Base-by-base conservation (phyloP, 1,140 invertebrate genomes). In the Hylyphantes graminicola region DNA sequence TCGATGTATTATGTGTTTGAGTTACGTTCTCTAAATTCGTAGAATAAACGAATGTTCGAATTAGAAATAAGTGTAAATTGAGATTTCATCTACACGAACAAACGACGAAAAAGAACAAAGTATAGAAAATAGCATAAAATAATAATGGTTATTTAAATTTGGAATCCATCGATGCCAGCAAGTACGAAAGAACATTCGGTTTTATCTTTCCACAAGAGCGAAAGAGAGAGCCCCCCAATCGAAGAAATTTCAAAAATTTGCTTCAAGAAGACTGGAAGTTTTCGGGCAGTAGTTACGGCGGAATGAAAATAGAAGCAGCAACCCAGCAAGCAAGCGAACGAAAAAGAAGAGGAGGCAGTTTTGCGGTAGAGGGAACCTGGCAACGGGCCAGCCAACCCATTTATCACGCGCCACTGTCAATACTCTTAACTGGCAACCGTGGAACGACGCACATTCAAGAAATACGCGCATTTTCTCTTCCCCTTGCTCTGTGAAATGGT, bases 331-430 rank as follows among this genome's bases (percentile, higher is more conserved):
- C 35, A 35, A 35, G 79, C 67, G 67, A 81, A 53, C 68, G 79
- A 81, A 81, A 81, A 81, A 81, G 79, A 81, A 81, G 79, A 81
- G 55, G 68, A 81, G 55, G 68, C 79, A 81, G 79, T 81, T 35
- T 81, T 81, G 79, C 57, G 79, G 79, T 81, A 81, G 79, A 81
- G 76, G 76, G 76, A 81, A 81, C 79, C 68, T 81, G 65, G 79
- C 67, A 81, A 11, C 79, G 79, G 68, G 79, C 79, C 79, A 81
- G 79, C 35, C 79, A 70, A 81, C 68, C 79, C 79, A 81, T 81
- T 81, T 81, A 81, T 81, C 79, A 81, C 68, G 79, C 79, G 79
- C 79, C 67, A 73, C 79, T 73, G 79, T 81, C 79, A 81, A 81
- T 81, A 81, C 65, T 59, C 79, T 64, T 81, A 81, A 81, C 79